Evolutionary conservation across 2,113 vertebrate genomes (phyloP).

Genomic region (Otus sunia): DNA sequence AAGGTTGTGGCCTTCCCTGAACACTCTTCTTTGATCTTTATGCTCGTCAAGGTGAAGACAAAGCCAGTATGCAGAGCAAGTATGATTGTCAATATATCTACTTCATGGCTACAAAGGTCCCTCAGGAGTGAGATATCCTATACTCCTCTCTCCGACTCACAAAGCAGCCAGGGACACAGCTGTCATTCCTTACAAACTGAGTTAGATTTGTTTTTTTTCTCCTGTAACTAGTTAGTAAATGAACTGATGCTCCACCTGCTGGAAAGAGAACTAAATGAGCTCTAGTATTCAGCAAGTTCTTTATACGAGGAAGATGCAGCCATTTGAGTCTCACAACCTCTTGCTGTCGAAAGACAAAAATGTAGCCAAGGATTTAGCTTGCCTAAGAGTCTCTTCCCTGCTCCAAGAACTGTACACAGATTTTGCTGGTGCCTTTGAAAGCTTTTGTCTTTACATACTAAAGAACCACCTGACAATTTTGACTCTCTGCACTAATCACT

Average conservation of each 20-base stretch:
- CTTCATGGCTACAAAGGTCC: not conserved
- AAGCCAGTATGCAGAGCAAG: not conserved
- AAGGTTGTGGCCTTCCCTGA: not conserved
- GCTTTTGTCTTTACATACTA: not conserved
- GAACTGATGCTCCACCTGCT: constrained; percentile 57
- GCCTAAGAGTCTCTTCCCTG: not conserved
- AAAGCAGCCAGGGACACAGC: not conserved
- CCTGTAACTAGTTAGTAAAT: not conserved
- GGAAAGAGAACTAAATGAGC: not conserved
- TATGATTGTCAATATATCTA: too few species aligned
- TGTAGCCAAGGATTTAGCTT: not conserved
- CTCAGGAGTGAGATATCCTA: not conserved
- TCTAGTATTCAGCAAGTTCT: not conserved
- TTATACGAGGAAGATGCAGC: not conserved
- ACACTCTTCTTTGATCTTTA: not conserved
- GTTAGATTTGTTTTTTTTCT: not conserved
- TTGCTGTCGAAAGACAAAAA: not conserved
- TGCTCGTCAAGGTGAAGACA: not conserved
- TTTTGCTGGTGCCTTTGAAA: not conserved
- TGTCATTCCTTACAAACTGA: not conserved
- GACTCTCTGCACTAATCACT: not conserved
- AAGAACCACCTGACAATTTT: not conserved
- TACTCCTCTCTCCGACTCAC: not conserved
- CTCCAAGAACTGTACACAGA: not conserved
- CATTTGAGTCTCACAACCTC: not conserved